phyloP scores from a whole-genome alignment of 2,888 invertebrate species.

The Antheraea assamensis region DNA sequence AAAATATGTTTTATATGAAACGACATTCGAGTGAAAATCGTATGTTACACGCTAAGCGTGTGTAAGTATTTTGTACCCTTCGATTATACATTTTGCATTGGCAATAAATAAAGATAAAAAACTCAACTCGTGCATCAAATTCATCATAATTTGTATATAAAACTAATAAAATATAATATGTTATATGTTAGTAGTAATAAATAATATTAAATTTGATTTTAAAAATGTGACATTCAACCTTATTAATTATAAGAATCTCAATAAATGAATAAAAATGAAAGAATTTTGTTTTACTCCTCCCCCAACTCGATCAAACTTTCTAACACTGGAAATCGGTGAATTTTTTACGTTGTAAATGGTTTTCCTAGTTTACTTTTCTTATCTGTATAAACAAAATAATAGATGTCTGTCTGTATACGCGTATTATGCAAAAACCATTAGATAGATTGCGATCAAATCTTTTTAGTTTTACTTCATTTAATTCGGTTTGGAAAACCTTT shows the following conservation, averaged over 20 bases:
- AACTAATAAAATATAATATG: neutral
- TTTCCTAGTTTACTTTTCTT: too few species aligned
- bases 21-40: neutral
- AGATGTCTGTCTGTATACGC: too few species aligned
- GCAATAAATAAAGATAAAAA: too few species aligned
- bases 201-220: neutral
- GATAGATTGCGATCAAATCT: too few species aligned
- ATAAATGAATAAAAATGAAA: neutral
- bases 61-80: neutral
- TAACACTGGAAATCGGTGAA: too few species aligned
- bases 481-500: too few species aligned
- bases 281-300: neutral
- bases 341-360: too few species aligned
- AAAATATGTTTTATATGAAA: neutral
- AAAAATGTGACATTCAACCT: neutral
- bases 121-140: too few species aligned
- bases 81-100: neutral
- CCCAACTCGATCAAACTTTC: neutral
- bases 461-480: too few species aligned
- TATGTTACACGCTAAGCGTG: neutral
- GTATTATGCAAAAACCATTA: too few species aligned
- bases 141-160: too few species aligned
- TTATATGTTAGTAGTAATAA: neutral
- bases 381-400: too few species aligned
- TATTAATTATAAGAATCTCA: constrained; percentile 8